Percentiles rank a stretch among this genome's conserved stretches.
Evolutionary conservation across 2,888 invertebrate genomes (phyloP).

Genomic region (Stenurella melanura): DNA sequence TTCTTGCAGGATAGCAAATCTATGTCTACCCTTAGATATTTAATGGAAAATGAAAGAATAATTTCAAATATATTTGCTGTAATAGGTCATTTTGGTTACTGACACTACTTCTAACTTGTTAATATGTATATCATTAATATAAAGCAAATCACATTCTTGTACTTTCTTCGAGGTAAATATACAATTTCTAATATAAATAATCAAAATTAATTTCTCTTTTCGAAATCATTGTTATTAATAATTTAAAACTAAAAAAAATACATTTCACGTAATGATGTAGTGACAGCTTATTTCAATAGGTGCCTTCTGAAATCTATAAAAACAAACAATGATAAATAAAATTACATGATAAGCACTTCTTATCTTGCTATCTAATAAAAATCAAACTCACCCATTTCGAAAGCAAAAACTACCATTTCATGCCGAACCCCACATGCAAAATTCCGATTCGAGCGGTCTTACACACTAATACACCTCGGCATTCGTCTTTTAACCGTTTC

Average conservation of each 20-base stretch:
- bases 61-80: too few species aligned
- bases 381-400: slow-evolving; percentile 33
- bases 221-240: too few species aligned
- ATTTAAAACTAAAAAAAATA: background rate
- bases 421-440: background rate
- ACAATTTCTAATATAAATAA: too few species aligned
- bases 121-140: too few species aligned
- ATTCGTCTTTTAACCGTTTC: background rate
- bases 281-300: background rate
- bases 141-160: too few species aligned
- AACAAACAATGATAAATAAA: slow-evolving; percentile 12
- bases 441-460: background rate
- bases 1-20: too few species aligned
- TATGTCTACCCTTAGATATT: too few species aligned
- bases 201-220: too few species aligned
- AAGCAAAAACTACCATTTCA: slow-evolving; percentile 15
- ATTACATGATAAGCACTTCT: background rate
- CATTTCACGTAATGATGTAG: background rate
- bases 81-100: too few species aligned
- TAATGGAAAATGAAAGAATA: too few species aligned
- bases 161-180: too few species aligned
- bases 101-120: too few species aligned
- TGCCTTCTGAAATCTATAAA: background rate
- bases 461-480: slow-evolving; percentile 1
- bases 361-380: slow-evolving; percentile 13